Conservation (phyloP, 2,888 invertebrate species). For the Scaptomyza cyrtandrae region DNA sequence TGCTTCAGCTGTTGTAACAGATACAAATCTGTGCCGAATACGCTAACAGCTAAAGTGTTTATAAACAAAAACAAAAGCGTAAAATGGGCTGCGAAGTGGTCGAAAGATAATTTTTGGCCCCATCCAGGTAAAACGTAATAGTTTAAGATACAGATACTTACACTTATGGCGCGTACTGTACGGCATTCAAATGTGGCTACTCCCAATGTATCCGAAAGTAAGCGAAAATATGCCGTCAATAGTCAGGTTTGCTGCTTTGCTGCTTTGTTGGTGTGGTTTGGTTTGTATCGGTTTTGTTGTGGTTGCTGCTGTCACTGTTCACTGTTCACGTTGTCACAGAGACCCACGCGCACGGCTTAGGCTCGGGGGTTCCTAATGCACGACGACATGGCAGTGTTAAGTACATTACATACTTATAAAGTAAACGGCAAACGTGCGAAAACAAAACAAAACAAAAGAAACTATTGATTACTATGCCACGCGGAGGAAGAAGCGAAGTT, state of each 20-base stretch:
- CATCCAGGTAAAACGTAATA: neutral
- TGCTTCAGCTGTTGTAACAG: slow-evolving; percentile 39
- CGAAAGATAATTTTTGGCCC: neutral
- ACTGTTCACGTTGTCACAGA: slow-evolving; percentile 67
- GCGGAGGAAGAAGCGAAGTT: slow-evolving; percentile 57
- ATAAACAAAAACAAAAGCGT: slow-evolving; percentile 56
- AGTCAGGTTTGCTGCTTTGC: slow-evolving; percentile 27
- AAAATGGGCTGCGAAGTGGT: slow-evolving; percentile 13
- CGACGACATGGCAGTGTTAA: slow-evolving; percentile 24
- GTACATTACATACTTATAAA: slow-evolving; percentile 18
- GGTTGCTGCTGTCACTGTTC: slow-evolving; percentile 31
- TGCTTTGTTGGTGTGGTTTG: slow-evolving; percentile 16
- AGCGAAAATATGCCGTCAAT: slow-evolving; percentile 36
- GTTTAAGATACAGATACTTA: slow-evolving; percentile 50
- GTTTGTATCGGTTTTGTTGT: slow-evolving; percentile 40
- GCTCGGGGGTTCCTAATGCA: slow-evolving; percentile 3
- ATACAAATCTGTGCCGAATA: slow-evolving; percentile 47
- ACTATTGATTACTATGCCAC: slow-evolving; percentile 71
- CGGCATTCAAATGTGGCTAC: slow-evolving; percentile 49
- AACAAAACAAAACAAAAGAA: slow-evolving; percentile 45
- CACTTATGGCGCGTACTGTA: slow-evolving; percentile 71
- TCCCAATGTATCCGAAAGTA: slow-evolving; percentile 42
- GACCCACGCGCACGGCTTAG: slow-evolving; percentile 40
- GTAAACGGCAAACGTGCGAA: slow-evolving; percentile 54
- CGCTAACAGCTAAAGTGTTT: slow-evolving; percentile 54